Percentiles rank a stretch among this genome's conserved stretches.
Conservation (phyloP, 2,797 vertebrate genomes). For the Tragelaphus oryx region DNA sequence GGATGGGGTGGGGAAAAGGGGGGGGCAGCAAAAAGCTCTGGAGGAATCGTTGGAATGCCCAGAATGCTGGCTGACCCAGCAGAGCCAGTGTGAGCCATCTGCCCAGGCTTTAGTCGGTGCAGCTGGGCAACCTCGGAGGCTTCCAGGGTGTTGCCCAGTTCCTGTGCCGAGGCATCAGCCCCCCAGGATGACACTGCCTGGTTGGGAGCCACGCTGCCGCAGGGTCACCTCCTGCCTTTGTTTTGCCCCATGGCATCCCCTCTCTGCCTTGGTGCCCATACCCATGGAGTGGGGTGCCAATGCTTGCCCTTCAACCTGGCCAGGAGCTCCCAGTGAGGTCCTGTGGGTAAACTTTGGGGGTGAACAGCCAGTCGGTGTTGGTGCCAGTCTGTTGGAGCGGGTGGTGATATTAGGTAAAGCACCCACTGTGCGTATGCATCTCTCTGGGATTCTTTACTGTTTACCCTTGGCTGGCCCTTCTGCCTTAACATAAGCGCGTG, state of each 20-base stretch:
- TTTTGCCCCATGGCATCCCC: background rate
- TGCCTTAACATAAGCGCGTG: fast-evolving
- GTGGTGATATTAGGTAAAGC: background rate
- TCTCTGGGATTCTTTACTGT: background rate
- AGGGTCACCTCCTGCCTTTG: background rate
- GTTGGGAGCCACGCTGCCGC: background rate
- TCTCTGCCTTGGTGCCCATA: fast-evolving
- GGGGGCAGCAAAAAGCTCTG: background rate
- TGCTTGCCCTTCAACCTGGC: background rate
- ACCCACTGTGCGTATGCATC: background rate
- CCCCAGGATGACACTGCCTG: fast-evolving
- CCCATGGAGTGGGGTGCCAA: background rate
- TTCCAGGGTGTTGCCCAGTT: background rate
- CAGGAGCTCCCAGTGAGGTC: background rate
- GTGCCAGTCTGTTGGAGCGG: fast-evolving
- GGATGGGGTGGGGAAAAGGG: background rate
- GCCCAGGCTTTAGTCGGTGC: background rate
- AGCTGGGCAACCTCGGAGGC: background rate
- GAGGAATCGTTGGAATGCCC: slow-evolving; percentile 49
- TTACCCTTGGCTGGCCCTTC: background rate
- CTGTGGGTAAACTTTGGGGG: fast-evolving
- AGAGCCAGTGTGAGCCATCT: background rate
- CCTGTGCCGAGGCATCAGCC: background rate
- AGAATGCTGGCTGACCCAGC: background rate
- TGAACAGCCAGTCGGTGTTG: fast-evolving